Conservation (phyloP, 2,797 vertebrate genomes). For the Peromyscus nudipes region DNA sequence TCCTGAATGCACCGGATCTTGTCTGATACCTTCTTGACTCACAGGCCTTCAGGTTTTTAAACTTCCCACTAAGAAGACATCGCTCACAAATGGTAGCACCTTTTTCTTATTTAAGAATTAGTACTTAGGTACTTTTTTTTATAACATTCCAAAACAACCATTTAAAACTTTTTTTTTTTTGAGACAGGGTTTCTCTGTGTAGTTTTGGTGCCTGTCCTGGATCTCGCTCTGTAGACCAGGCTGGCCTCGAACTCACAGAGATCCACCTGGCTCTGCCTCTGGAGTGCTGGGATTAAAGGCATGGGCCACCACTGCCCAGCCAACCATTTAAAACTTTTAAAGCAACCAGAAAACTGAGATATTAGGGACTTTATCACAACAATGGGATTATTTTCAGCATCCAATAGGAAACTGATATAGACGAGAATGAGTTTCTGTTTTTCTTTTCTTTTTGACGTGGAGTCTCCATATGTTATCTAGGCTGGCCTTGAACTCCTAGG, state of each 20-base stretch:
- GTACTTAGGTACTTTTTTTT: neutral
- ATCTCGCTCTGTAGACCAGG: too few species aligned
- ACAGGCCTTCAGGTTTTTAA: neutral
- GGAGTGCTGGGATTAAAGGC: too few species aligned
- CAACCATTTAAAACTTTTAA: neutral
- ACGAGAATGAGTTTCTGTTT: neutral
- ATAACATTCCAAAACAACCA: neutral
- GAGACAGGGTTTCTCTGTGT: too few species aligned
- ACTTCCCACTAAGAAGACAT: neutral
- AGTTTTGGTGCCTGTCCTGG: too few species aligned
- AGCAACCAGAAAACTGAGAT: neutral
- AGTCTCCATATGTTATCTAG: too few species aligned
- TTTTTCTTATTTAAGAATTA: constrained; percentile 34
- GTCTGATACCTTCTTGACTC: neutral
- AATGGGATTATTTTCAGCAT: neutral
- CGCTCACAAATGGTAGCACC: neutral
- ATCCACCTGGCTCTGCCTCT: too few species aligned
- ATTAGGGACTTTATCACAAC: neutral
- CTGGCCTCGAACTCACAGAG: too few species aligned
- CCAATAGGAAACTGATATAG: neutral
- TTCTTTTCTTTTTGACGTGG: neutral
- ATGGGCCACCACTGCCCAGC: too few species aligned
- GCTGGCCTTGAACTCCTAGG: neutral
- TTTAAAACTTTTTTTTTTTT: neutral
- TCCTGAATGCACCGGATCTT: neutral